Conservation (phyloP, 2,797 vertebrate genomes). For the Allobates femoralis region DNA sequence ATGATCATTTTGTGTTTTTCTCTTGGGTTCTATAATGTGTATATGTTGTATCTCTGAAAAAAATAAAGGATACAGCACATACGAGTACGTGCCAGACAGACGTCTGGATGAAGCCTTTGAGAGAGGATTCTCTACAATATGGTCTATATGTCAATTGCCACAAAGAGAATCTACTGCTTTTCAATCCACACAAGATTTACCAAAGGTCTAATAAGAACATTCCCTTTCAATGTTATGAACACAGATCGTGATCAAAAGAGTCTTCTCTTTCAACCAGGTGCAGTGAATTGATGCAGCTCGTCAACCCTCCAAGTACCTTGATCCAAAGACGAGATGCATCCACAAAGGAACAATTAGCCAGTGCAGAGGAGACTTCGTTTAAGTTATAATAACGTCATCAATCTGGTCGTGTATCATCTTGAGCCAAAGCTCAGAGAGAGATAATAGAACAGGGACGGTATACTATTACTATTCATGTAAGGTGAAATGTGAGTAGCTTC, state of each 20-base stretch:
- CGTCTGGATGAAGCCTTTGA: too few relatives aligned
- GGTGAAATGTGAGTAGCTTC: neutral
- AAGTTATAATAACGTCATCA: constrained; percentile 3
- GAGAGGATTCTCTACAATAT: neutral
- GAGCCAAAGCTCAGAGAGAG: neutral
- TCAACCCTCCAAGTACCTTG: neutral
- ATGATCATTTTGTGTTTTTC: too few relatives aligned
- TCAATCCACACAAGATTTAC: constrained; percentile 24
- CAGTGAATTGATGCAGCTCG: neutral
- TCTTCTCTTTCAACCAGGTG: constrained; percentile 42
- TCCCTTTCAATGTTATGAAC: constrained; percentile 42
- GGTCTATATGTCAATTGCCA: neutral
- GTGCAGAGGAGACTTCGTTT: neutral
- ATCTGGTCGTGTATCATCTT: constrained; percentile 7
- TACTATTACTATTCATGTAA: neutral
- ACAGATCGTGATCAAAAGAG: constrained; percentile 50
- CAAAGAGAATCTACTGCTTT: constrained; percentile 20
- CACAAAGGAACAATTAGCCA: constrained; percentile 26
- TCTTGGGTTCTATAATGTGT: too few relatives aligned
- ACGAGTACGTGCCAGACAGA: too few relatives aligned
- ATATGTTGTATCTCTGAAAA: too few relatives aligned
- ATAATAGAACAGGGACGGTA: neutral
- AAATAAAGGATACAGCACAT: too few relatives aligned
- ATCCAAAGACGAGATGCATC: neutral
- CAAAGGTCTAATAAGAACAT: constrained; percentile 34